These are phyloP conservation scores for Platerodrilus igneus DNA, from an alignment of 2,888 invertebrate genomes.

Conservation along the genomic window DNA sequence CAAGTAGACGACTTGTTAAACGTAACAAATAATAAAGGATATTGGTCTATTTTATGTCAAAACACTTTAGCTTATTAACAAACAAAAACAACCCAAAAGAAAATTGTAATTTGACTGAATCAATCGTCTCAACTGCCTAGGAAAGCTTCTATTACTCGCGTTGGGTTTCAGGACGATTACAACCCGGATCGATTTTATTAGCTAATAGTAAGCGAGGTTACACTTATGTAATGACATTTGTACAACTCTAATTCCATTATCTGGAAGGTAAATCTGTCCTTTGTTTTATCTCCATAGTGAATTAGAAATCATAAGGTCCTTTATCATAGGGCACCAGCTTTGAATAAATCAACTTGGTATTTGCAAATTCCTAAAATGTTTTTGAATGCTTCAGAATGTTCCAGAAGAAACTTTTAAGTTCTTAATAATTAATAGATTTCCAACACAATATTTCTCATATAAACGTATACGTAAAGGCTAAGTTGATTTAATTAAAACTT, in stretches of 20 bases:
- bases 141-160: too few relatives aligned
- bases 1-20: too few relatives aligned
- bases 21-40: too few relatives aligned
- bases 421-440: slow-evolving; percentile 17
- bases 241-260: slow-evolving; percentile 49
- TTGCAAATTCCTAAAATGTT: too few relatives aligned
- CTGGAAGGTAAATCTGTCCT: slow-evolving; percentile 46
- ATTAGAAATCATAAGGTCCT: too few relatives aligned
- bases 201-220: slow-evolving; percentile 47
- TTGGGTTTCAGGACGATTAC: slow-evolving; percentile 45
- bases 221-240: slow-evolving; percentile 49
- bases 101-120: slow-evolving; percentile 29
- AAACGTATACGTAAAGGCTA: slow-evolving; percentile 18
- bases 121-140: slow-evolving; percentile 33
- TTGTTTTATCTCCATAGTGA: too few relatives aligned
- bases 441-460: slow-evolving; percentile 18
- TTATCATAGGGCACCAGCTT: too few relatives aligned
- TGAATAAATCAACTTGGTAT: too few relatives aligned
- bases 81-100: slow-evolving; percentile 21
- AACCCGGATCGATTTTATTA: slow-evolving; percentile 46
- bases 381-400: too few relatives aligned
- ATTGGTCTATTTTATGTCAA: slow-evolving; percentile 23
- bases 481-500: slow-evolving; percentile 24
- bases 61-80: slow-evolving; percentile 25
- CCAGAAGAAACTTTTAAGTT: too few relatives aligned